phyloP scores from a whole-genome alignment of 92 coral and sea anemone species.

The Palythoa grandis region DNA sequence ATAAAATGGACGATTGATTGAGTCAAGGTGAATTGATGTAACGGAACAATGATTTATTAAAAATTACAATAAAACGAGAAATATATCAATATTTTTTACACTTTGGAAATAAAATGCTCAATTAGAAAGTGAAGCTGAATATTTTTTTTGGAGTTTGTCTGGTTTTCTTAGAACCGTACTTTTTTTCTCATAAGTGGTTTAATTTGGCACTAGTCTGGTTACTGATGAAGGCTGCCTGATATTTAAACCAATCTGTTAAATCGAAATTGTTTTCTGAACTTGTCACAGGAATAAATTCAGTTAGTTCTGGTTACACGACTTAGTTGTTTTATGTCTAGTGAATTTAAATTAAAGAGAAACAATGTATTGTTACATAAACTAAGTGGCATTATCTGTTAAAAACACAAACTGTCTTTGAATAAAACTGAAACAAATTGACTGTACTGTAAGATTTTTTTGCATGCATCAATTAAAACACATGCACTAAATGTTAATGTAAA shows the following conservation, averaged over 20 bases:
- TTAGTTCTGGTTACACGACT: neutral
- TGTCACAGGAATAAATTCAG: conserved; percentile 13
- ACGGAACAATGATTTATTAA: conserved; percentile 12
- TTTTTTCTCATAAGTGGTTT: neutral
- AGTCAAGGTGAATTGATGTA: conserved; percentile 32
- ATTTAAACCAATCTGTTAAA: conserved; percentile 2
- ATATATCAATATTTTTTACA: neutral
- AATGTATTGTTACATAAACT: neutral
- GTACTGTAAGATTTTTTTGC: neutral
- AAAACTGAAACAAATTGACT: neutral
- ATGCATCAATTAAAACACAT: neutral
- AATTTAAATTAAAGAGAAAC: neutral
- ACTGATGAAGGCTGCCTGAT: neutral
- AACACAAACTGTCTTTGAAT: neutral
- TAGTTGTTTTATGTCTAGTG: neutral
- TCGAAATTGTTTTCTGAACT: conserved; percentile 11
- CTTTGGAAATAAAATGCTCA: conserved; percentile 11
- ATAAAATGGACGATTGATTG: conserved; percentile 2
- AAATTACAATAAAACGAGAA: conserved; percentile 17
- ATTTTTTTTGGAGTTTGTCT: conserved; percentile 14
- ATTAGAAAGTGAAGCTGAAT: conserved; percentile 28
- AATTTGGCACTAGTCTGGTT: neutral
- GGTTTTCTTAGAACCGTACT: neutral
- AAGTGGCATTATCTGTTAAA: neutral
- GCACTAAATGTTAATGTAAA: conserved; percentile 34